These are phyloP conservation scores for Vandiemenella viatica DNA, from an alignment of 2,888 invertebrate genomes.

Conservation along the genomic window DNA sequence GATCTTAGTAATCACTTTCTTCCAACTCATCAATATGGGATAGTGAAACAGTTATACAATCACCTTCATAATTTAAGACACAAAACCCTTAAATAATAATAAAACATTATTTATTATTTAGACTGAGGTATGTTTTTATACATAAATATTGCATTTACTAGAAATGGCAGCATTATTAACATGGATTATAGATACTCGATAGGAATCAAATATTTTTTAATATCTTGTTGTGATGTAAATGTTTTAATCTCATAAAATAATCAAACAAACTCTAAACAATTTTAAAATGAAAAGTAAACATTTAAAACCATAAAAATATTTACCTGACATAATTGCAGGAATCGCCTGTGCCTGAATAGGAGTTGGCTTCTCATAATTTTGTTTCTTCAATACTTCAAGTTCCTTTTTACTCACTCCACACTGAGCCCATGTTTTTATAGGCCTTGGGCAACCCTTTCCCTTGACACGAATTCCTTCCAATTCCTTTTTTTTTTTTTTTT, in stretches of 20 bases:
- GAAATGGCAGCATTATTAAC: background rate
- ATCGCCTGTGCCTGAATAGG: conserved; percentile 98
- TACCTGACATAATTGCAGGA: conserved; percentile 87
- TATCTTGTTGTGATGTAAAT: background rate
- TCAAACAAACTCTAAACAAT: too few relatives aligned
- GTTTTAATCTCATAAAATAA: too few relatives aligned
- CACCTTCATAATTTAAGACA: too few relatives aligned
- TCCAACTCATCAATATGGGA: too few relatives aligned
- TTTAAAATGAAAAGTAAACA: too few relatives aligned
- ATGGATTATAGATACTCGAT: background rate
- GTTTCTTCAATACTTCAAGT: conserved; percentile 77
- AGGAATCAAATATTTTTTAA: background rate
- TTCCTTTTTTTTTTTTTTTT: too few relatives aligned
- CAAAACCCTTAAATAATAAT: too few relatives aligned
- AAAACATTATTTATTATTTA: too few relatives aligned
- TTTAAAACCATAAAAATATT: background rate
- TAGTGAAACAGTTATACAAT: too few relatives aligned
- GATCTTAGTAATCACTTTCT: too few relatives aligned
- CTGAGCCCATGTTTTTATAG: conserved; percentile 94
- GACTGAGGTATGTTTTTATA: too few relatives aligned
- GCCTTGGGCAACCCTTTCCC: conserved; percentile 92
- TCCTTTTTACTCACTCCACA: conserved; percentile 94
- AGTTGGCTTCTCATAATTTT: conserved; percentile 90
- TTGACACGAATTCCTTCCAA: conserved; percentile 91
- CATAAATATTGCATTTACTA: background rate